phyloP scores from a whole-genome alignment of 2,888 invertebrate species.

The Bombylius discolor region DNA sequence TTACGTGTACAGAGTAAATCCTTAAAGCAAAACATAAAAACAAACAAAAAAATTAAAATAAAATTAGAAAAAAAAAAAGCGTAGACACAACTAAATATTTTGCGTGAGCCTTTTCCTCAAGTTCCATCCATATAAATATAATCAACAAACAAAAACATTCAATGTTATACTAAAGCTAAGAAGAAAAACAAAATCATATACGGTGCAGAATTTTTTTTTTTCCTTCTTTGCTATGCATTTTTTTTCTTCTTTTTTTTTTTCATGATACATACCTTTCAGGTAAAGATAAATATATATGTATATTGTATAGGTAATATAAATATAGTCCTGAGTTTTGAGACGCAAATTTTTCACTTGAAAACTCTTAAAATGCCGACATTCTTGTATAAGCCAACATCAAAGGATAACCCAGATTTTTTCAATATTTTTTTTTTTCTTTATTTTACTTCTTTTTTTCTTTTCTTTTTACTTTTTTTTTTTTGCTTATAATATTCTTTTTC shows the following conservation, averaged over 20 bases:
- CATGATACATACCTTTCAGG: not conserved
- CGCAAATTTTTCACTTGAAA: not conserved
- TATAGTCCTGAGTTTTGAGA: not conserved
- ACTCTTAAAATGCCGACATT: not conserved
- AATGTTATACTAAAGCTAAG: too few relatives aligned
- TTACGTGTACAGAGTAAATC: not conserved
- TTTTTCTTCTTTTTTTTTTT: not conserved
- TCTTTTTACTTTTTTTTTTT: too few relatives aligned
- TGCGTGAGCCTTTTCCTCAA: not conserved
- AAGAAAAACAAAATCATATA: too few relatives aligned
- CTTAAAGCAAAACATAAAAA: not conserved
- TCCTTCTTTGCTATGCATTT: not conserved
- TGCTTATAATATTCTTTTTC: too few relatives aligned
- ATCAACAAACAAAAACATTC: too few relatives aligned
- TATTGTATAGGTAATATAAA: not conserved
- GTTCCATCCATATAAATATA: not conserved
- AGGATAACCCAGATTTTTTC: not conserved
- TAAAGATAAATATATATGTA: not conserved
- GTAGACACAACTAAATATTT: not conserved
- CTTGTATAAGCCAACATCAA: not conserved
- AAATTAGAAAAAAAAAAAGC: not conserved
- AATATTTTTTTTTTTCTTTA: not conserved
- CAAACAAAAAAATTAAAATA: too few relatives aligned
- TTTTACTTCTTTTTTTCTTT: not conserved
- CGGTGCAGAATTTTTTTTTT: not conserved